Percentiles rank a stretch among this genome's conserved stretches.
These are phyloP conservation scores for Lontra canadensis DNA, from an alignment of 2,113 vertebrate genomes.

Conservation along the genomic window DNA sequence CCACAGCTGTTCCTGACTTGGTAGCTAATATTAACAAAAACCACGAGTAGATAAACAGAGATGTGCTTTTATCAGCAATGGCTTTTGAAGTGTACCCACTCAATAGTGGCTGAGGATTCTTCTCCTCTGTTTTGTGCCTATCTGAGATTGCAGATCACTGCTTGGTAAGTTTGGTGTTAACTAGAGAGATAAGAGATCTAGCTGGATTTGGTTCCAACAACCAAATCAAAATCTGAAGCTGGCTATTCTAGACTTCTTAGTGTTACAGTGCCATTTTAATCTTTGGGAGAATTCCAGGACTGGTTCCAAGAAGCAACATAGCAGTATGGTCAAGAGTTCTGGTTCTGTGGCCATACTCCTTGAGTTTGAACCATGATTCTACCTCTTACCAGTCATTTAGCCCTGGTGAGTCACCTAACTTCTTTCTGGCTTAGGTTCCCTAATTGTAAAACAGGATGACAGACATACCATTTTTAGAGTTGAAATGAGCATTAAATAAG, in stretches of 20 bases:
- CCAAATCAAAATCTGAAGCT: background rate
- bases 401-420: background rate
- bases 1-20: background rate
- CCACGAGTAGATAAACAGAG: background rate
- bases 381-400: background rate
- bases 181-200: background rate
- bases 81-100: background rate
- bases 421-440: background rate
- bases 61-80: background rate
- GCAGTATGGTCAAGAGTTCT: background rate
- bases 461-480: background rate
- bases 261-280: background rate
- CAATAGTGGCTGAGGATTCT: background rate
- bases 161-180: constrained; percentile 16
- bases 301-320: background rate
- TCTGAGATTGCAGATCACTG: background rate
- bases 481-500: background rate
- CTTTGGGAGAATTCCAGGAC: background rate
- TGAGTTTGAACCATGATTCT: background rate
- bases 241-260: background rate
- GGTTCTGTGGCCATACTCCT: background rate
- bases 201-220: background rate
- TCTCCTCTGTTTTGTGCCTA: background rate
- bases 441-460: background rate
- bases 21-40: background rate